Conservation (phyloP, 2,888 invertebrate species). For the Troilus luridus region DNA sequence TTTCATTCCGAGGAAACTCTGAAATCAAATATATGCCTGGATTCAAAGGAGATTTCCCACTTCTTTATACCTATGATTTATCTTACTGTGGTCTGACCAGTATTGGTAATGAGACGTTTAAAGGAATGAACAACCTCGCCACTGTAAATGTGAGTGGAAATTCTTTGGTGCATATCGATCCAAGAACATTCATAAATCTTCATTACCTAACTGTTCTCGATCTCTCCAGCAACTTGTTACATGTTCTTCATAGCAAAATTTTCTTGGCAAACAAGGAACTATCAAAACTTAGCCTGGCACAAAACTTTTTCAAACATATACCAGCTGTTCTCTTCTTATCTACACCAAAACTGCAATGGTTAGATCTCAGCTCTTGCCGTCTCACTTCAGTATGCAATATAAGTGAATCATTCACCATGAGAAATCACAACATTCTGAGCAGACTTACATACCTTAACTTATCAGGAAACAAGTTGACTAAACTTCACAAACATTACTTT, state of each 20-base stretch:
- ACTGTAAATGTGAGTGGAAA: constrained; percentile 80
- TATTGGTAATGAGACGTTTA: constrained; percentile 77
- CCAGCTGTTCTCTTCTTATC: constrained; percentile 78
- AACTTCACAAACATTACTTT: constrained; percentile 66
- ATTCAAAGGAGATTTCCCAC: constrained; percentile 70
- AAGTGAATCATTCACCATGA: constrained; percentile 70
- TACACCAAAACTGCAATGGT: constrained; percentile 75
- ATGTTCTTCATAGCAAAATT: constrained; percentile 74
- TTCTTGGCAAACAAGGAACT: constrained; percentile 79
- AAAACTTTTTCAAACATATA: constrained; percentile 79
- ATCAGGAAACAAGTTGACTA: constrained; percentile 75
- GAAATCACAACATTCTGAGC: constrained; percentile 73
- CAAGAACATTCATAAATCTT: constrained; percentile 70
- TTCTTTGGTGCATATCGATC: constrained; percentile 72
- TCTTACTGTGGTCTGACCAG: constrained; percentile 80
- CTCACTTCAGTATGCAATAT: constrained; percentile 76
- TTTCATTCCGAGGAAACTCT: constrained; percentile 71
- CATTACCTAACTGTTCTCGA: constrained; percentile 79
- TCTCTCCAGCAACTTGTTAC: constrained; percentile 79
- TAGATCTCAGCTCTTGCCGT: constrained; percentile 81
- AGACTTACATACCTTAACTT: constrained; percentile 72
- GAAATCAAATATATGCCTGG: constrained; percentile 64
- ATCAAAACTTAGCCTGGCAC: constrained; percentile 78
- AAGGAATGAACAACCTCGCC: constrained; percentile 79
- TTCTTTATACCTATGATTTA: constrained; percentile 80